Conservation (phyloP, 2,888 invertebrate species). For the Metallyticus violacea region DNA sequence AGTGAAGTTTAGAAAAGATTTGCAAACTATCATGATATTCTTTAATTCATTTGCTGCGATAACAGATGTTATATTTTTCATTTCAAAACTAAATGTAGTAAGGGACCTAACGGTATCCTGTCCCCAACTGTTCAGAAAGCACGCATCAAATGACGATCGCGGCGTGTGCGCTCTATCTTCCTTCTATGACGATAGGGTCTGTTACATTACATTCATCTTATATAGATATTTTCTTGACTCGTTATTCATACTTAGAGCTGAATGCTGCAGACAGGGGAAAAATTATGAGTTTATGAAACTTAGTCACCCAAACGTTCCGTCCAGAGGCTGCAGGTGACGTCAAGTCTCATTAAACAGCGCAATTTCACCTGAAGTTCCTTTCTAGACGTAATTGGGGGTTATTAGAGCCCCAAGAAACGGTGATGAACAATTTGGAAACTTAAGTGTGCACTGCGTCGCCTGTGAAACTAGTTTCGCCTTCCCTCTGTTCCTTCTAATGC, state of each 20-base stretch:
- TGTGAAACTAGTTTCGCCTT: not conserved
- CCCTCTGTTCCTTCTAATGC: not conserved
- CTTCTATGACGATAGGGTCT: not conserved
- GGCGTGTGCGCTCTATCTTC: too few relatives aligned
- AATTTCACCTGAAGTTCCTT: not conserved
- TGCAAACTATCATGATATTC: too few relatives aligned
- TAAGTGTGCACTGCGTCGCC: not conserved
- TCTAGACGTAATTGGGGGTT: not conserved
- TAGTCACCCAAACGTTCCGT: not conserved
- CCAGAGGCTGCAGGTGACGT: not conserved
- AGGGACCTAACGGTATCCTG: too few relatives aligned
- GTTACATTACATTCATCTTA: not conserved
- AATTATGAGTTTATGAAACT: not conserved
- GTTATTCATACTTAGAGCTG: not conserved
- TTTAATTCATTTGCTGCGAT: too few relatives aligned
- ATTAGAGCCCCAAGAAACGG: not conserved
- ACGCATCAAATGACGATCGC: too few relatives aligned
- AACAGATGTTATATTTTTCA: too few relatives aligned
- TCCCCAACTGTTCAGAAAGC: too few relatives aligned
- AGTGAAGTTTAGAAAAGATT: too few relatives aligned
- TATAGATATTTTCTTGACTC: not conserved
- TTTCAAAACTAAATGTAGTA: too few relatives aligned
- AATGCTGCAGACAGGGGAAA: not conserved
- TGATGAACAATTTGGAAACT: not conserved
- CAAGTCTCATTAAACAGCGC: not conserved